Conservation (phyloP, 2,888 invertebrate species). For the Cerceris rybyensis region DNA sequence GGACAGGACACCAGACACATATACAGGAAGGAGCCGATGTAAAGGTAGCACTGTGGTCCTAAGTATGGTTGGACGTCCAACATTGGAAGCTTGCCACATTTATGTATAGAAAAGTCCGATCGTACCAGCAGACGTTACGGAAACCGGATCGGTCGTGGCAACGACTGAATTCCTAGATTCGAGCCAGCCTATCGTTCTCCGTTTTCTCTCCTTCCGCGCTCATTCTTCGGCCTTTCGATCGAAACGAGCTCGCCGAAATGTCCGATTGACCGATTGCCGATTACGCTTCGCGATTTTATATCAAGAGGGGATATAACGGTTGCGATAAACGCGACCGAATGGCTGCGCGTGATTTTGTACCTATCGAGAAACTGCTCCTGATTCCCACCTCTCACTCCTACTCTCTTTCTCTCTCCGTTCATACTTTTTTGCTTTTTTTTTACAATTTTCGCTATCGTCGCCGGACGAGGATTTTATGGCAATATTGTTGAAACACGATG, state of each 20-base stretch:
- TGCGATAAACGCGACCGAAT: conserved; percentile 21
- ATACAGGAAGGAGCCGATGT: conserved; percentile 62
- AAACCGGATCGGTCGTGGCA: conserved; percentile 60
- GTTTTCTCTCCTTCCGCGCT: conserved; percentile 33
- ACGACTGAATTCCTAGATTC: conserved; percentile 59
- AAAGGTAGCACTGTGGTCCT: conserved; percentile 65
- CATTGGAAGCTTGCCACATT: conserved; percentile 73
- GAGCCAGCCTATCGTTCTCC: conserved; percentile 43
- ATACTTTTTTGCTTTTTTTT: background rate
- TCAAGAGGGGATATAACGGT: conserved; percentile 26
- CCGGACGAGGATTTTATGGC: background rate
- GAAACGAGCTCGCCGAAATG: conserved; percentile 52
- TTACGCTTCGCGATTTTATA: conserved; percentile 44
- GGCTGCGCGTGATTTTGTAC: conserved; percentile 2
- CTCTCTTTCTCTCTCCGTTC: background rate
- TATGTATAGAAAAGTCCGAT: conserved; percentile 74
- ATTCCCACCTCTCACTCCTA: too few relatives aligned
- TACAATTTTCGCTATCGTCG: background rate
- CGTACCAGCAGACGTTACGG: conserved; percentile 65
- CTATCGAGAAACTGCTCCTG: too few relatives aligned
- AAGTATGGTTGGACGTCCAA: conserved; percentile 66
- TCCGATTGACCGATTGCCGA: conserved; percentile 62
- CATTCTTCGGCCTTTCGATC: conserved; percentile 37
- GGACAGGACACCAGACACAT: conserved; percentile 76
- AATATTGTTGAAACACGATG: background rate